These are phyloP conservation scores for Pristiophorus japonicus DNA, from an alignment of 2,113 vertebrate species.

Conservation along the genomic window DNA sequence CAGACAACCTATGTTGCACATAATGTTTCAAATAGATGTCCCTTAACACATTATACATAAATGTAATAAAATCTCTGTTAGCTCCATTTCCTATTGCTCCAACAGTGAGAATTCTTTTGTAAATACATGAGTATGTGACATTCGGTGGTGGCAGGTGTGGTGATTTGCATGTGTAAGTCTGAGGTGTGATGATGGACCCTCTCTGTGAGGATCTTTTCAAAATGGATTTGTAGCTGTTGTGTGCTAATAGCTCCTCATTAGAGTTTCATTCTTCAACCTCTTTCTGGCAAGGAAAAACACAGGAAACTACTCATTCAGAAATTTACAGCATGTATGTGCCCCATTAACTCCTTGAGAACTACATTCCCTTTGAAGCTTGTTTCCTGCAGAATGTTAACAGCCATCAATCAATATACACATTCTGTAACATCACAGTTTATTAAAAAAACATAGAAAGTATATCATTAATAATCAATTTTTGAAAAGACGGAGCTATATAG, in stretches of 20 bases:
- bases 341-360: conserved; percentile 29
- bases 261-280: not conserved
- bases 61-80: not conserved
- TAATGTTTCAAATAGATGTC: not conserved
- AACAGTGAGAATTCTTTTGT: conserved; percentile 4
- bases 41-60: not conserved
- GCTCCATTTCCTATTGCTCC: not conserved
- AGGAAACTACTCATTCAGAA: conserved; percentile 36
- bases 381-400: conserved; percentile 10
- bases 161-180: conserved; percentile 6
- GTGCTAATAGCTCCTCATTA: conserved; percentile 30
- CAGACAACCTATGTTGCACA: not conserved
- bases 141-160: conserved; percentile 24
- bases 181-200: conserved; percentile 17
- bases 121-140: conserved; percentile 5
- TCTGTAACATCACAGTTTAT: not conserved
- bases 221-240: conserved; percentile 5
- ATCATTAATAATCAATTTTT: not conserved
- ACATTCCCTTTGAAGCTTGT: conserved; percentile 25
- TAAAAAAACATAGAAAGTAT: not conserved
- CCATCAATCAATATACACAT: not conserved
- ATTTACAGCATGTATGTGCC: conserved; percentile 18
- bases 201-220: conserved; percentile 19
- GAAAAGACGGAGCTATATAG: no score
- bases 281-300: conserved; percentile 22